Evolutionary conservation across 2,888 invertebrate species (phyloP), one percentile per base, ranked within the genome.

Genomic region (Dione juno): DNA sequence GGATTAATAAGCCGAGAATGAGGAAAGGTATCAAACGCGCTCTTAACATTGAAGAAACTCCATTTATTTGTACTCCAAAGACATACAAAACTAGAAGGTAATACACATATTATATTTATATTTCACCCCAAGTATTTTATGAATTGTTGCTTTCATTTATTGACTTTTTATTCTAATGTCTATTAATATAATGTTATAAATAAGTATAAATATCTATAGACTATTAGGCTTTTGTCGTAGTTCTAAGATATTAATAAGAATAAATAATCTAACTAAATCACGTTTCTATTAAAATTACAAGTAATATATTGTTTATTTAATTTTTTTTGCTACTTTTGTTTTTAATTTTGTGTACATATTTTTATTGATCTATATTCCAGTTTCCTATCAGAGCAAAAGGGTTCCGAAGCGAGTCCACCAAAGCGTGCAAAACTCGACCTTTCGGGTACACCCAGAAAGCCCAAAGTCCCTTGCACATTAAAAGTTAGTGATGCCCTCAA

Each of bases 61-160:
- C 95, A 0, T 95, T 95, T 79, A 90, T 95, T 53, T 94, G 94
- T 71, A 95, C 95, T 0, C 95, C 95, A 0, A 94, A 94, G 76
- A 69, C 91, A 35, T 77, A 79, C 1, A 82, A 85, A 13, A 82
- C 81, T 1, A 86, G 82, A 70, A 90, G 90, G 92, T 92, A 81
- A 73, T 61, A 21, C 35, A n/a, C 35, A 43, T 53, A 50, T 50
- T 50, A 35, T 19, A 21, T 19, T 45, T n/a, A 35, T 54, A 21
- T 64, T 58, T 37, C 11, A 16, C n/a, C n/a, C 13, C 16, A 57
- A 37, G 35, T 57, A 11, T n/a, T 9, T n/a, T 45, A 45, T 8
- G 8, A n/a, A 45, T 45, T 45, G 45, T 45, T 43, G 14, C 3
- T 13, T n/a, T n/a, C n/a, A n/a, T n/a, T n/a, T n/a, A n/a, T n/a